Base-by-base conservation (phyloP, 2,888 invertebrate species). In the Chaetogeoica ovagalla region DNA sequence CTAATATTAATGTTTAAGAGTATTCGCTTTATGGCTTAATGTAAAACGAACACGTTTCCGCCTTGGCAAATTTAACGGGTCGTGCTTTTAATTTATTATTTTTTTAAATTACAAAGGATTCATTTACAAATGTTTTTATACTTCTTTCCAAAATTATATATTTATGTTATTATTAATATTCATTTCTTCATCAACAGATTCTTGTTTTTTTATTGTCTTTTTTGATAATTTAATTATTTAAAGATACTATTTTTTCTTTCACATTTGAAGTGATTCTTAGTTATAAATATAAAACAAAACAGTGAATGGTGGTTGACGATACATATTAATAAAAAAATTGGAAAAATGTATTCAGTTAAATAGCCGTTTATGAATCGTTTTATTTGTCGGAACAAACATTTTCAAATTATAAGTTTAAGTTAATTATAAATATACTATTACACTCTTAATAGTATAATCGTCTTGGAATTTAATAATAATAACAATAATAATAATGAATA, bases 21-120 rank as follows among this genome's bases (percentile, higher is more conserved):
- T 19, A 15, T 62, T 17, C 13, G 23, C 43, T 19, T 17, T 19
- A 23, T 39, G 6, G 30, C 19, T 66, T 13, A 43, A 37, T 43
- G 60, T 57, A 57, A 39, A 71, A 63, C 21, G 63, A 63, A 75
- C n/a, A 75, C 57, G 65, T 65, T 66, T 66, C 43, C 23, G 19
- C 39, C 8, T 21, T 21, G 55, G 21, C 17, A 62, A 17, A 63
- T 43, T 52, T 39, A 66, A 23, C 57, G 17, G 66, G 21, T 55
- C 57, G 55, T 66, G 17, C 37, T 55, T 55, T 75, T 65, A 57
- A 66, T 75, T 66, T 75, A 30, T 30, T 30, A 30, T 57, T 19
- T 39, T 52, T 57, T 39, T 17, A 1, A 43, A 17, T 39, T 23
- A 75, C 65, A 66, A 65, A 74, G 65, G 65, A 55, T 74, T 73